Evolutionary conservation across 2,888 invertebrate species (phyloP).

Genomic region (Erynnis tages): DNA sequence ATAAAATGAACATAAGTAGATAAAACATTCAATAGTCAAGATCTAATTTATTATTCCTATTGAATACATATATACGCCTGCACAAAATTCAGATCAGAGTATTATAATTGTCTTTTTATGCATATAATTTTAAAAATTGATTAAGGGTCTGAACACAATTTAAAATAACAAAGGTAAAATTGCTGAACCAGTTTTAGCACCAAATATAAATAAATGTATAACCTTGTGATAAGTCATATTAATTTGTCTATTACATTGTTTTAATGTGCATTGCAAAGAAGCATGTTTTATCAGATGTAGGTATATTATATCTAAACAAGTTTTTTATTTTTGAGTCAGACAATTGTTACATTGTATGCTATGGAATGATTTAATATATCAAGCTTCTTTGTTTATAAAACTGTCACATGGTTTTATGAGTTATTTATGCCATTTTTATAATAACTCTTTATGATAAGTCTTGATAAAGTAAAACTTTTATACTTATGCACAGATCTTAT

Average conservation of each 20-base stretch:
- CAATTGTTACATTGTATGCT: conserved; percentile 7
- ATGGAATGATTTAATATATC: conserved; percentile 18
- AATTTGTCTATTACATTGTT: no score
- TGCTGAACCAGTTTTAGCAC: conserved; percentile 41
- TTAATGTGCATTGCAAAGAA: background rate
- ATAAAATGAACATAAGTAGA: no score
- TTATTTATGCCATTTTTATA: conserved; percentile 12
- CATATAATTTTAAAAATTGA: background rate
- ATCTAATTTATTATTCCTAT: no score
- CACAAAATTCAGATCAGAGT: no score
- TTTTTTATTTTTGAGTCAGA: background rate
- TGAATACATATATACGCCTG: no score
- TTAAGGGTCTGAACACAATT: background rate
- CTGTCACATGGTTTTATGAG: background rate
- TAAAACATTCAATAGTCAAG: no score
- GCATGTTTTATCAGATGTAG: no score
- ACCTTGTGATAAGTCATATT: conserved; percentile 3
- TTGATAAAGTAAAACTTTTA: conserved; percentile 20
- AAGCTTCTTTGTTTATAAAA: background rate
- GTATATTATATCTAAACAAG: background rate
- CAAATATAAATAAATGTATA: conserved; percentile 27
- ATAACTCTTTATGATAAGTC: conserved; percentile 1
- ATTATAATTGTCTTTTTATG: conserved; percentile 14
- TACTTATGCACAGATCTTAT: conserved; percentile 36
- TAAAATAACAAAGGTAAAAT: background rate